Evolutionary conservation across 1,140 invertebrate species (phyloP).

Genomic region (Anoplolepis gracilipes): DNA sequence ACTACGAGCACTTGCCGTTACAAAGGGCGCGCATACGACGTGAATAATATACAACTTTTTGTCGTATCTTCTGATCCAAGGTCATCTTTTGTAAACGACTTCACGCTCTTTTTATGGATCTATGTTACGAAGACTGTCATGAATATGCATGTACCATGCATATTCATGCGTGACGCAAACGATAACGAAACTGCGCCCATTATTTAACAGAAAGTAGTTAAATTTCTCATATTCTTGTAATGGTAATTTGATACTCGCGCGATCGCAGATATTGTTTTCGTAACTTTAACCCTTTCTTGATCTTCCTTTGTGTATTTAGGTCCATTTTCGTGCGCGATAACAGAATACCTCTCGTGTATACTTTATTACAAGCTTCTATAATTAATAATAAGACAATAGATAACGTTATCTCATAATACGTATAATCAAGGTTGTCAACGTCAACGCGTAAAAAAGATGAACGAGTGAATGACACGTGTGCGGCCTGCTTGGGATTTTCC

Average conservation of each 20-base stretch:
- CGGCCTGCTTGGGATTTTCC: background rate
- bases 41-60: constrained; percentile 34
- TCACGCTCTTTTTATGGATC: constrained; percentile 52
- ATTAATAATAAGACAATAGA: constrained; percentile 12
- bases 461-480: constrained; percentile 25
- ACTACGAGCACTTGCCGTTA: background rate
- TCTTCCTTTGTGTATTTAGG: background rate
- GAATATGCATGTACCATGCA: constrained; percentile 51
- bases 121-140: constrained; percentile 36
- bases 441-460: constrained; percentile 26
- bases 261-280: background rate
- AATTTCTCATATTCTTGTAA: constrained; percentile 13
- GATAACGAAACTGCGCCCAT: constrained; percentile 53
- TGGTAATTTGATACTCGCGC: constrained; percentile 9
- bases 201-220: constrained; percentile 29
- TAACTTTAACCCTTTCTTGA: background rate
- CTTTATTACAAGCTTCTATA: background rate
- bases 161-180: constrained; percentile 57
- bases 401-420: background rate
- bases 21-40: constrained; percentile 20
- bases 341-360: background rate
- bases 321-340: background rate
- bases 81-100: constrained; percentile 54
- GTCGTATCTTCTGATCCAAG: constrained; percentile 37
- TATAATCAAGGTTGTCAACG: background rate